Base-by-base conservation (phyloP, 2,797 vertebrate genomes). In the Phrynocephalus vlangalii region DNA sequence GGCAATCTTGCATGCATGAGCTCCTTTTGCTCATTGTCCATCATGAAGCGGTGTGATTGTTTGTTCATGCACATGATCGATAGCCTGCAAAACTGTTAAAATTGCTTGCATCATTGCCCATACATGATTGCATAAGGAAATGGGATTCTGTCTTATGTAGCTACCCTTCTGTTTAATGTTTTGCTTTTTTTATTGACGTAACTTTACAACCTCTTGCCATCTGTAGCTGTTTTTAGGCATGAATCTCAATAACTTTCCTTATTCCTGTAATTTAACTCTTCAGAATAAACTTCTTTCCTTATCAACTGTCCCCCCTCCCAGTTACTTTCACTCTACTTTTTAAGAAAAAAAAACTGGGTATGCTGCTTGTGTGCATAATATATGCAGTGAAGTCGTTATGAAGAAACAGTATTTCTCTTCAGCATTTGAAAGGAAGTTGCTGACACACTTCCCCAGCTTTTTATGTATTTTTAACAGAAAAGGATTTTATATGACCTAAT, bases 161-260 rank as follows among this genome's bases (percentile, higher is more conserved):
- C 77, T 67, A 22, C 70, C 60, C 66, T 85, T 81, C 60, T 76
- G 44, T 88, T 81, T 88, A 85, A 85, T 83, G 68, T 79, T 79
- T 83, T 72, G 30, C 50, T 73, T 77, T 72, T 72, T 60, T 63
- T 73, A 83, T 79, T 86, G 73, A 86, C 79, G n/a, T 8, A 67
- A 86, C 30, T 66, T 83, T 78, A 79, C 82, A 86, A 83, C 68
- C 33, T 44, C 18, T 84, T 71, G 38, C 76, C 60, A n/a, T 83
- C 60, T n/a, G 26, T 73, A 73, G 72, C 73, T 38, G 8, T 44
- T 83, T 63, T 82, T 33, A 63, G 75, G 67, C 67, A 72, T n/a
- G 60, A 67, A 71, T 85, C 79, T 79, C 73, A 79, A 24, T 75
- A 86, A 67, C 52, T 89, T 33, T 73, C 38, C 86, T 72, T 73